Conservation (phyloP, 2,888 invertebrate genomes). For the Drosophila anomalata region DNA sequence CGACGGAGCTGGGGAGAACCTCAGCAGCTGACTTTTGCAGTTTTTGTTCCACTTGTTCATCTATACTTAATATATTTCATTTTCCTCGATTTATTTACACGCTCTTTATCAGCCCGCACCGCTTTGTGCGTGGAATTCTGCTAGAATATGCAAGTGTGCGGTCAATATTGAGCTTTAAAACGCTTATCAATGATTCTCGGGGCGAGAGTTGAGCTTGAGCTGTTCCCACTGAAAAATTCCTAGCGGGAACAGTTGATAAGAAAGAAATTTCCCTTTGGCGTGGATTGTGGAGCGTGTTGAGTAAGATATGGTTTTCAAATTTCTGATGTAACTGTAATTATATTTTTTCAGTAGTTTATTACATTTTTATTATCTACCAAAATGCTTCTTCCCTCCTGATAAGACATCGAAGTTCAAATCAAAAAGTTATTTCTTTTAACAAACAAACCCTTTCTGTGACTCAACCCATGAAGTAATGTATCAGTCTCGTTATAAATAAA, state of each 20-base stretch:
- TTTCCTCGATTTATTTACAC: conserved; percentile 24
- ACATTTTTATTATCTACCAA: too few relatives aligned
- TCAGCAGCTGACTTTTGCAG: conserved; percentile 37
- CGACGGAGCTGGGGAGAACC: conserved; percentile 15
- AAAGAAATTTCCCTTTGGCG: conserved; percentile 4
- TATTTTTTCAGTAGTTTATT: too few relatives aligned
- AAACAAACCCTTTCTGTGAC: neutral
- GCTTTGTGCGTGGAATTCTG: conserved; percentile 23
- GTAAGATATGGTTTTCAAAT: neutral
- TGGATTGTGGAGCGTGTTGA: neutral
- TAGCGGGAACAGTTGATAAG: conserved; percentile 19
- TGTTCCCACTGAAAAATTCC: neutral
- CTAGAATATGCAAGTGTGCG: conserved; percentile 51
- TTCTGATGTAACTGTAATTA: too few relatives aligned
- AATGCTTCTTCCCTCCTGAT: too few relatives aligned
- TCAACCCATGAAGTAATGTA: neutral
- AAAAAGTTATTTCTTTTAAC: neutral
- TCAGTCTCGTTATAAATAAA: conserved; percentile 16
- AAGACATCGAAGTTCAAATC: neutral
- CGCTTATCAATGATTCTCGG: conserved; percentile 20
- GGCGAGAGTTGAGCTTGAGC: conserved; percentile 12
- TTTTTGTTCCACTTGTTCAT: conserved; percentile 38
- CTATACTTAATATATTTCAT: conserved; percentile 43
- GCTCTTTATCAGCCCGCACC: conserved; percentile 41
- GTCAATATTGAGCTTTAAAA: conserved; percentile 18